A percentile compares a stretch with the other conserved stretches of the same genome.
Conservation (phyloP, 2,113 vertebrate genomes). For the Rhea pennata region DNA sequence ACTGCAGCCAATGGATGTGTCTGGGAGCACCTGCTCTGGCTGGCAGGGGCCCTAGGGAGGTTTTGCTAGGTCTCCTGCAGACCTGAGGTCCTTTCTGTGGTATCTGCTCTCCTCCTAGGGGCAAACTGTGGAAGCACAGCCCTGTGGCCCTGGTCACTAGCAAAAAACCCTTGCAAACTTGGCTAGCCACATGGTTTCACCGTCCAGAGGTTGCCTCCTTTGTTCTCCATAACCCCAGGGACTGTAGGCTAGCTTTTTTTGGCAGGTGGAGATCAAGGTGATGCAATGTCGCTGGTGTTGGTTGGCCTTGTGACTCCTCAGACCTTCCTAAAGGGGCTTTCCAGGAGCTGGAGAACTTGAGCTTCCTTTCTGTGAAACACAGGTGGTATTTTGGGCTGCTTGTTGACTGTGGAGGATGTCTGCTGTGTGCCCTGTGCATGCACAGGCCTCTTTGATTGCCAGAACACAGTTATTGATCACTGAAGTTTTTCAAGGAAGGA, state of each 20-base stretch:
- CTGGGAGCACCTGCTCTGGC: background rate
- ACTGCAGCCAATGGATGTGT: background rate
- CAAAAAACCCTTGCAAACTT: background rate
- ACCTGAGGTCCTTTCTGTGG: conserved; percentile 47
- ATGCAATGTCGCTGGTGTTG: background rate
- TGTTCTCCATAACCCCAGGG: background rate
- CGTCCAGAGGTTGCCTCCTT: background rate
- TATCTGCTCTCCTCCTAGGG: conserved; percentile 80
- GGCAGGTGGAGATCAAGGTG: background rate
- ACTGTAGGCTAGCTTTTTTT: background rate
- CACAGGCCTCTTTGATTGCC: background rate
- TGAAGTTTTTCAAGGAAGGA: background rate
- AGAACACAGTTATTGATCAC: background rate
- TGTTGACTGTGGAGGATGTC: background rate
- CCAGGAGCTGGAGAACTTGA: conserved; percentile 21
- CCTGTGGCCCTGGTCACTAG: background rate
- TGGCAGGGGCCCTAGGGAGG: background rate
- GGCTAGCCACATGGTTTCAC: background rate
- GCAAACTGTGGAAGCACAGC: conserved; percentile 64
- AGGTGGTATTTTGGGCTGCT: background rate
- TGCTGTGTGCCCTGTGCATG: background rate
- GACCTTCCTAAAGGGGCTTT: conserved; percentile 27
- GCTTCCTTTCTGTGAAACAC: conserved; percentile 24
- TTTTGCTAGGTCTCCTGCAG: conserved; percentile 12
- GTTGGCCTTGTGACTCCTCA: conserved; percentile 38